These are phyloP conservation scores for Sebastes trivittatus DNA, from an alignment of 2,797 vertebrate species.

Conservation along the genomic window DNA sequence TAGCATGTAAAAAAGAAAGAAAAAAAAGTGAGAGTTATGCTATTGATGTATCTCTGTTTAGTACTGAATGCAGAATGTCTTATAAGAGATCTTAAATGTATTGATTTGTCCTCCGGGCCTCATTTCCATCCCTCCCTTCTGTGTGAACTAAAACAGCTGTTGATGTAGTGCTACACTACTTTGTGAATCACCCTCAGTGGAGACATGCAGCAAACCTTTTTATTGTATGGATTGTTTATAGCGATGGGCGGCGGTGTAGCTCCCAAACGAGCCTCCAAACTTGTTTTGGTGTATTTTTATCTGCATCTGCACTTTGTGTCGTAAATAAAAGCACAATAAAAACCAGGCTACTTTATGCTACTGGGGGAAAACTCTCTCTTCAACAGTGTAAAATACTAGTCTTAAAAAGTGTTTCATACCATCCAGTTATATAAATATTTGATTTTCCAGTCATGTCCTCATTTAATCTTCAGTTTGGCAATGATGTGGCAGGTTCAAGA, in stretches of 20 bases:
- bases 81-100: constrained; percentile 4
- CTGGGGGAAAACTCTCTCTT: background rate
- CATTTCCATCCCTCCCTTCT: constrained; percentile 1
- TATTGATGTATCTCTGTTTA: background rate
- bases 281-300: background rate
- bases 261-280: background rate
- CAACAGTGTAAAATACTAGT: background rate
- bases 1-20: background rate
- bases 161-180: background rate
- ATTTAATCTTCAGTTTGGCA: background rate
- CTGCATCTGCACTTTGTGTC: background rate
- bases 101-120: constrained; percentile 13
- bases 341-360: background rate
- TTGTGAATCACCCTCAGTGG: background rate
- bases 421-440: background rate
- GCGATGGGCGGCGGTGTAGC: background rate
- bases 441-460: background rate
- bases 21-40: background rate
- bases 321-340: background rate
- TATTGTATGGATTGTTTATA: constrained; percentile 17
- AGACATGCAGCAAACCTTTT: constrained; percentile 2
- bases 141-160: constrained; percentile 23
- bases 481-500: background rate
- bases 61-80: background rate
- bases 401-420: background rate